Conservation (phyloP, 2,888 invertebrate genomes). For the Agonopterix subpropinquella region DNA sequence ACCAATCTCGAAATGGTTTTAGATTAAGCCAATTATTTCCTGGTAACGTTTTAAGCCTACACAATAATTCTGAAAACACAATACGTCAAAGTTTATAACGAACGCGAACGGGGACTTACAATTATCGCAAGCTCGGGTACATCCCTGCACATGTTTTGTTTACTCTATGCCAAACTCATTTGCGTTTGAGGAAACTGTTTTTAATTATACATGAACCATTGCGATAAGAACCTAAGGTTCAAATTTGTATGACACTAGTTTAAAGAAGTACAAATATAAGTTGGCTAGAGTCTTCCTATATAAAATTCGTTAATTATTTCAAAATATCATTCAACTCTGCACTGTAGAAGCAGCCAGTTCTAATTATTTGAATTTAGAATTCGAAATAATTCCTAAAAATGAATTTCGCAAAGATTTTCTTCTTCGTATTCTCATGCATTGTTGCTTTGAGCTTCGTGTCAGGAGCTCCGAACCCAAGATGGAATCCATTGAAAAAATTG, state of each 20-base stretch:
- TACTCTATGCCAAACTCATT: too few species aligned
- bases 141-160: too few species aligned
- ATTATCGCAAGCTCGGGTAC: too few species aligned
- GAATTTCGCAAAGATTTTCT: constrained; percentile 10
- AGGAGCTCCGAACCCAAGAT: constrained; percentile 21
- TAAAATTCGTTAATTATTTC: background rate
- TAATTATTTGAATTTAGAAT: background rate
- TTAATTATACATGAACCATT: background rate
- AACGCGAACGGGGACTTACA: too few species aligned
- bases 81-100: too few species aligned
- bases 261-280: background rate
- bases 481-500: constrained; percentile 12
- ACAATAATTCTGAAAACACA: too few species aligned
- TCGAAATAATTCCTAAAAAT: constrained; percentile 1
- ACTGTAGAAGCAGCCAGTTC: background rate
- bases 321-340: background rate
- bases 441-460: constrained; percentile 2
- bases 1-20: too few species aligned
- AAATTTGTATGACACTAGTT: background rate
- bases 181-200: too few species aligned
- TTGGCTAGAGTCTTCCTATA: background rate
- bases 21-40: too few species aligned
- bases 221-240: background rate
- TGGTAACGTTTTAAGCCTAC: too few species aligned
- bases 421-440: constrained; percentile 7